A percentile compares a stretch with the other conserved stretches of the same genome.
Evolutionary conservation across 2,113 vertebrate species (phyloP).

Genomic region (Neoarius graeffei): DNA sequence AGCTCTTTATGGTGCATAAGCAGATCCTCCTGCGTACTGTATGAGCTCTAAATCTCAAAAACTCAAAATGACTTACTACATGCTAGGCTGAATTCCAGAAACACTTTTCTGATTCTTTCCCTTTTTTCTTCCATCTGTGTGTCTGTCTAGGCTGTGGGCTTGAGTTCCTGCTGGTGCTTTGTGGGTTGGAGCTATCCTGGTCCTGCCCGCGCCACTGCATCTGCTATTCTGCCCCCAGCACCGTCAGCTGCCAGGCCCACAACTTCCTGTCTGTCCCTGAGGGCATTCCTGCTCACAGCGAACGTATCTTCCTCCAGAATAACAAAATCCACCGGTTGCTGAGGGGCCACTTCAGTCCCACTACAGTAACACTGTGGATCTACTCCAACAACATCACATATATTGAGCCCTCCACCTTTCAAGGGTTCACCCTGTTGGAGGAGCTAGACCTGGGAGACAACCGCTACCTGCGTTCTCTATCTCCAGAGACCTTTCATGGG

Average conservation of each 20-base stretch:
- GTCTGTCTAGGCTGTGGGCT: conserved; percentile 79
- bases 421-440: conserved; percentile 88
- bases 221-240: conserved; percentile 94
- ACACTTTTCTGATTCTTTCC: conserved; percentile 1
- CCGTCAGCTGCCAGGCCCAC: conserved; percentile 97
- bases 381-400: conserved; percentile 98
- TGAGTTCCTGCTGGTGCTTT: conserved; percentile 90
- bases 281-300: conserved; percentile 91
- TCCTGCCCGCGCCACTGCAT: conserved; percentile 93
- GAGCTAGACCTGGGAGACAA: conserved; percentile 98
- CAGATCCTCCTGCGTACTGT: conserved; percentile 7
- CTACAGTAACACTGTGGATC: conserved; percentile 96
- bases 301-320: conserved; percentile 97
- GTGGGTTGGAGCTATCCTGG: conserved; percentile 80
- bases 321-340: conserved; percentile 92
- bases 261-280: conserved; percentile 90
- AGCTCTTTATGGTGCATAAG: not conserved
- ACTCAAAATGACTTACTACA: not conserved
- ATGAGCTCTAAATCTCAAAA: not conserved
- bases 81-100: not conserved
- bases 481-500: conserved; percentile 93
- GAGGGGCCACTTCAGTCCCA: conserved; percentile 87
- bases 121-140: conserved; percentile 5
- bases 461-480: conserved; percentile 87
- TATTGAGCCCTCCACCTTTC: conserved; percentile 91